Evolutionary conservation across 2,797 vertebrate genomes (phyloP).

Genomic region (Rhinogobio ventralis): DNA sequence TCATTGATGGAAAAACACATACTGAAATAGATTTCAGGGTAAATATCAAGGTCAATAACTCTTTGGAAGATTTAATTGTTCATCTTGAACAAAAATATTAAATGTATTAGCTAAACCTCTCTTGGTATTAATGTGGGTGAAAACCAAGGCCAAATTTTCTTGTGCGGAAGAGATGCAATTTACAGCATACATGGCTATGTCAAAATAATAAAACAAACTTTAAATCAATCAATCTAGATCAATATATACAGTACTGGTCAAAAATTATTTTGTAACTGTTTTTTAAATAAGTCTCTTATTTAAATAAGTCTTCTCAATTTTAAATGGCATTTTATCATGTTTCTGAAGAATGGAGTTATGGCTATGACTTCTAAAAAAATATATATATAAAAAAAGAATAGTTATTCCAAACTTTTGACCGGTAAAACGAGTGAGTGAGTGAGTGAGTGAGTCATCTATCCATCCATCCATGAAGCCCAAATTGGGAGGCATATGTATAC

Average conservation of each 20-base stretch:
- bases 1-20: constrained; percentile 19
- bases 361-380: no score
- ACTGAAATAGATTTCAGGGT: constrained; percentile 47
- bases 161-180: neutral
- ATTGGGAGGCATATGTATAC: no score
- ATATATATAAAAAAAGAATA: no score
- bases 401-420: no score
- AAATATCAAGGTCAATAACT: constrained; percentile 47
- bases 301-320: neutral
- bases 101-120: neutral
- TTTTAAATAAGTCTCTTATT: neutral
- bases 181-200: neutral
- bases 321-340: no score
- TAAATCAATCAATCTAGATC: neutral
- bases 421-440: no score
- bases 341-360: no score
- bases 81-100: constrained; percentile 11
- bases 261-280: neutral
- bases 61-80: constrained; percentile 32
- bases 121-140: neutral
- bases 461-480: no score
- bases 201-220: neutral
- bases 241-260: neutral
- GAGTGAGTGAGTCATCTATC: no score
- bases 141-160: neutral